Base-by-base conservation (phyloP, 1,140 invertebrate genomes). In the Cotesia vestalis region DNA sequence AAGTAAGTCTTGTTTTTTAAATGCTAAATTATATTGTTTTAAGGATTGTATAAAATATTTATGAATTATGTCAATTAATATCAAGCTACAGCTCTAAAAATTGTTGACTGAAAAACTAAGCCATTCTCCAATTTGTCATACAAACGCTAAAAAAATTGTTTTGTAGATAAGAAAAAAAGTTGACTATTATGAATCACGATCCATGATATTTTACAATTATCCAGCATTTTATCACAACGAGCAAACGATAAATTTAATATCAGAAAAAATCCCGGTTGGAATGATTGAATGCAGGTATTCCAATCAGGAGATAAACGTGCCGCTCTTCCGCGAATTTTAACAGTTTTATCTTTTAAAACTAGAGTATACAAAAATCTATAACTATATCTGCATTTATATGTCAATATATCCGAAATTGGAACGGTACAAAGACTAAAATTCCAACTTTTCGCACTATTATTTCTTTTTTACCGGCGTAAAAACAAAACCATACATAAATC, bases 1-100 rank as follows among this genome's bases (percentile, higher is more conserved):
- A 86, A 99, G 97, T 99, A 90, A 96, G 96, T 95, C 86, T 27
- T 27, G 76, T 60, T 52, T 17, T 51, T 38, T 3, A 66, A 17
- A 38, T 14, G 27, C 2, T 2, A 27, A 27, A 27, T 27, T 27
- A 27, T 27, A 27, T 27, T 27, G 27, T 27, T 27, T 27, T 27
- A 27, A 27, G 3, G 27, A 27, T 27, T 27, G 27, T 27, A 27
- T 27, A 27, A 2, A 27, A 27, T 27, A 27, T 27, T 27, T 27
- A 27, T 17, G 17, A 17, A 17, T 17, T 17, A 17, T 17, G 17
- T 17, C 17, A 17, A 17, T 17, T 17, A 17, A 17, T 27, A 27
- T 27, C 1, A 27, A 27, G 27, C 27, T 27, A 27, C 9, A 61
- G 6, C 12, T 27, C 1, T 1, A 2, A 27, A 27, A 27, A 2